Evolutionary conservation across 1,140 invertebrate genomes (phyloP), one percentile per base, ranked within the genome.

Genomic region (Cotesia typhae): DNA sequence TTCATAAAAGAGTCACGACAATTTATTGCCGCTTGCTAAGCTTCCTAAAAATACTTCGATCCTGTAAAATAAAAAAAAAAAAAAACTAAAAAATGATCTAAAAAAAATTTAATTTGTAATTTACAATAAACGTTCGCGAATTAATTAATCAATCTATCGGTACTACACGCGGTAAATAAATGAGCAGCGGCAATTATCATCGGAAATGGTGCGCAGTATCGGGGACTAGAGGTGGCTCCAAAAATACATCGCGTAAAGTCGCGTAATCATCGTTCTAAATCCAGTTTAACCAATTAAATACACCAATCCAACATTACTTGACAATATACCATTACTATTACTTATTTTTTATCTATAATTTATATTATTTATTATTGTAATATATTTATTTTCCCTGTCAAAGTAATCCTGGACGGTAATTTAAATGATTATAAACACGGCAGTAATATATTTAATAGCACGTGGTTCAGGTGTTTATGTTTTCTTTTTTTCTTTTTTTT

Each of bases 341-440:
- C 10, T 47, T 7, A 47, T 47, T 9, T 9, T 2, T 47, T 47
- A 47, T 47, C 10, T 47, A 47, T 9, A 47, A 9, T 47, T 47
- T 9, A 70, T 70, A 70, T 70, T 10, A 47, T 63, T 70, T 20
- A 38, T 60, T 57, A 28, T 28, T 28, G 28, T 28, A 28, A 28
- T 28, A 28, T 41, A 12, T 41, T 61, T 70, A 12, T 41, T 20
- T 4, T 10, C 9, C 61, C 9, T n/a, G 28, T 47, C 20, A 36
- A 17, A 53, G 35, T 12, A 57, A 38, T 71, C 20, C 37, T 53
- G 60, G 61, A 37, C 7, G 28, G 28, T 51, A 9, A 71, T 66
- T 63, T 65, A 71, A 71, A 52, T 35, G 51, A 47, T 35, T 51
- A 55, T 65, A 64, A 38, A 71, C 70, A 65, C 70, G 70, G 70